phyloP scores from a whole-genome alignment of 2,113 vertebrate species.

The Rhabdornis inornatus region DNA sequence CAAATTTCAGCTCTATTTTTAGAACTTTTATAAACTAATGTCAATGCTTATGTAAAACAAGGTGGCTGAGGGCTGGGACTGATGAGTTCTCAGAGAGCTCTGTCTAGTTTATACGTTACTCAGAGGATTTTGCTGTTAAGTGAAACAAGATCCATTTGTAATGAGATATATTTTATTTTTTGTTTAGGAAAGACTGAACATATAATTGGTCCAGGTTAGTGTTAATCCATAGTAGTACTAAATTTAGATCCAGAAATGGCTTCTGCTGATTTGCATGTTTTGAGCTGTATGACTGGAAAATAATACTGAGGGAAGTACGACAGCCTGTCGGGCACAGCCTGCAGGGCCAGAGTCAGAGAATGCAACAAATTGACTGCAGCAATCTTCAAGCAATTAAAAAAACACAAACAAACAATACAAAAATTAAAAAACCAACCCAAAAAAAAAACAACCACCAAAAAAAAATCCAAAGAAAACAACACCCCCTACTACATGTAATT shows the following conservation, averaged over 20 bases:
- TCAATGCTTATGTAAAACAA: constrained; percentile 8
- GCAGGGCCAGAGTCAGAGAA: neutral
- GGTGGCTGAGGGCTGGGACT: neutral
- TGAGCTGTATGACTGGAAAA: neutral
- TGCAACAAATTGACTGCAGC: neutral
- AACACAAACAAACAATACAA: neutral
- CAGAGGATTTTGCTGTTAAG: neutral
- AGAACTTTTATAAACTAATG: constrained; percentile 18
- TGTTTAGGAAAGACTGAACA: neutral
- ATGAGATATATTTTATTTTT: neutral
- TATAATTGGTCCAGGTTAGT: neutral
- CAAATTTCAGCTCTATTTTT: constrained; percentile 32
- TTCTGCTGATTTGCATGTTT: neutral
- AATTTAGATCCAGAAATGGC: neutral
- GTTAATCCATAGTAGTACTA: neutral
- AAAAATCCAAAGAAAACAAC: neutral
- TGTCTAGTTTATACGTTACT: neutral
- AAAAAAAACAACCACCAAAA: neutral
- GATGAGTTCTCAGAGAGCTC: neutral
- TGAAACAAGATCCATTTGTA: neutral
- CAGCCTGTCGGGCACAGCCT: neutral
- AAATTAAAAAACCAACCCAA: neutral
- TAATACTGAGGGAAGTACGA: neutral
- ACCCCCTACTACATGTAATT: neutral
- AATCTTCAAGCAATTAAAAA: neutral